phyloP scores from a whole-genome alignment of 2,888 invertebrate species.

The Caenorhabditis sp. region DNA sequence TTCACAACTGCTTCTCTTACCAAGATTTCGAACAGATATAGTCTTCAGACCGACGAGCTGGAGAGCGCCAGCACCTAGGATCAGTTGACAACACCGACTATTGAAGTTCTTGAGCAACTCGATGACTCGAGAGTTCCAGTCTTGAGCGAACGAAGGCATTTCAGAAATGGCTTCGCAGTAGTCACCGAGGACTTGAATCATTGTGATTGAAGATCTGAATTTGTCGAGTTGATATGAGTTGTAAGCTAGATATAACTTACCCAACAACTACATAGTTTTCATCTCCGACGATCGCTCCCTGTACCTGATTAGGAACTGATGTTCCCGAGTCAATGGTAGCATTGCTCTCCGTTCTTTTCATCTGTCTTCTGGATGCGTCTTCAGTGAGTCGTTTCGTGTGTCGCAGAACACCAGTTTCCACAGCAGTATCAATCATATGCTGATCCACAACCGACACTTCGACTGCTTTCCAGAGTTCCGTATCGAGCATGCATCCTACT shows the following conservation, averaged over 20 bases:
- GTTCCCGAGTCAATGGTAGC: constrained; percentile 43
- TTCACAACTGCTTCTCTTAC: too few species aligned
- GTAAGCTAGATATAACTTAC: too few species aligned
- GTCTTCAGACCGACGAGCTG: constrained; percentile 92
- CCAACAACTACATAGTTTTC: constrained; percentile 85
- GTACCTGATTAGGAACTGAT: constrained; percentile 17
- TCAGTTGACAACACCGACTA: constrained; percentile 89
- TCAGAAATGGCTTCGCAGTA: constrained; percentile 92
- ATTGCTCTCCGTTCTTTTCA: constrained; percentile 30
- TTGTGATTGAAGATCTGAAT: constrained; percentile 89
- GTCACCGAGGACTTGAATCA: constrained; percentile 93
- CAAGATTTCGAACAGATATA: constrained; percentile 95
- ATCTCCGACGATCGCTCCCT: constrained; percentile 73
- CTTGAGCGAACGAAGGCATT: constrained; percentile 85
- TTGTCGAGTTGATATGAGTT: neutral
- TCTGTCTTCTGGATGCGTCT: constrained; percentile 1
- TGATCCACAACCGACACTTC: constrained; percentile 94
- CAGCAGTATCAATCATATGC: constrained; percentile 86
- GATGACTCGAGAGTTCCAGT: constrained; percentile 85
- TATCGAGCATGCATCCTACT: constrained; percentile 90
- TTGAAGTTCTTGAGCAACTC: constrained; percentile 85
- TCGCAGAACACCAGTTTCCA: constrained; percentile 47
- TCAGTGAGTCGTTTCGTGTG: constrained; percentile 13
- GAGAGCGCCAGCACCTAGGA: constrained; percentile 96
- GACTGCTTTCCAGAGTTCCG: constrained; percentile 94